Evolutionary conservation across 2,113 vertebrate species (phyloP), one percentile per base, ranked within the genome.

Genomic region (Psettodes erumei): DNA sequence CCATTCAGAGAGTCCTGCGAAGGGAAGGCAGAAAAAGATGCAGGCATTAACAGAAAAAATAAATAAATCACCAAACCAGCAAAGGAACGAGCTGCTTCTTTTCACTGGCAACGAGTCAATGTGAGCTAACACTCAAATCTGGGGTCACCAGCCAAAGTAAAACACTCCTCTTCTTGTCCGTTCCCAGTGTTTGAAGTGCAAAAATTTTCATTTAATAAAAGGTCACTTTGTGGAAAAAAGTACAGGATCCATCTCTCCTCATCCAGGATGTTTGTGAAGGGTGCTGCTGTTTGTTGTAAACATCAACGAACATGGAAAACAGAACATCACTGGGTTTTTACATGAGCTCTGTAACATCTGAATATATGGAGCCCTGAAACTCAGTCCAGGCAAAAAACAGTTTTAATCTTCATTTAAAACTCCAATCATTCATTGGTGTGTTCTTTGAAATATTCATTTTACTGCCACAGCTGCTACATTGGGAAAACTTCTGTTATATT

Each of bases 1-100:
- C 82, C 71, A 48, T 93, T 88, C 19, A 84, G 16, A 4, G 59
- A 58, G 70, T 92, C 90, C 94, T 94, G 67, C 13, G 21, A 55
- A 55, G 19, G 21, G 50, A 45, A 62, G 43, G 19, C 27, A 53
- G 62, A 65, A 21, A 66, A 45, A 62, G 35, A 21, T 8, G 7
- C 5, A 37, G 23, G 67, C 15, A 0, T 35, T 43, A 11, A 82
- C 19, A n/a, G 55, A 37, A 10, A 47, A 45, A 81, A 87, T 11
- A 40, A 13, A n/a, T n/a, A n/a, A n/a, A n/a, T 72, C 35, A 75
- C 3, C 15, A 6, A 21, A 50, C 27, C 69, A 60, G 37, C 45
- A 40, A 3, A 58, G 62, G 48, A 71, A 56, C 3, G 30, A 76
- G 37, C 4, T 0, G 25, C 64, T 86, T 91, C 60, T 77, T 88